phyloP scores from a whole-genome alignment of 2,888 invertebrate genomes.

The Papilio elwesi region DNA sequence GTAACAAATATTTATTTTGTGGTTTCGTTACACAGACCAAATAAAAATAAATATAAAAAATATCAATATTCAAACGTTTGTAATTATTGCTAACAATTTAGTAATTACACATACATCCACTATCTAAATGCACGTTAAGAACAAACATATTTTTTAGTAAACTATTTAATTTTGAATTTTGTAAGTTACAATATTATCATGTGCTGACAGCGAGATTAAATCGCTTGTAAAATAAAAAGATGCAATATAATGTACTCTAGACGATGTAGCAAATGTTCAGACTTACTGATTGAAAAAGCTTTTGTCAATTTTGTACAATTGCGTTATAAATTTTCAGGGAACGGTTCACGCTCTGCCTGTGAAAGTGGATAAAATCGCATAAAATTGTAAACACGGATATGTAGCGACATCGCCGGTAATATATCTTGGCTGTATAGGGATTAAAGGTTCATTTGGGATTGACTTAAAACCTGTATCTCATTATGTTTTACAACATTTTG shows the following conservation, averaged over 20 bases:
- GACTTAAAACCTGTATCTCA: neutral
- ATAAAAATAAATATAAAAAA: too few relatives aligned
- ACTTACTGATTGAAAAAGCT: neutral
- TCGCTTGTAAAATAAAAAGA: neutral
- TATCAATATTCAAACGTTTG: too few relatives aligned
- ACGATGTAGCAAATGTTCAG: neutral
- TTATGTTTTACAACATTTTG: neutral
- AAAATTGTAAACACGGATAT: neutral
- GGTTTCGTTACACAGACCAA: too few relatives aligned
- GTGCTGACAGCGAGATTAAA: too few relatives aligned
- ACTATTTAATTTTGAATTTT: too few relatives aligned
- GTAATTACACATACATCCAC: too few relatives aligned
- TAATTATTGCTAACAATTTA: too few relatives aligned
- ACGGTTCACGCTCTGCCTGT: neutral
- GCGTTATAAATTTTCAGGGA: neutral
- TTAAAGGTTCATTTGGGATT: neutral
- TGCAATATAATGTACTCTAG: neutral
- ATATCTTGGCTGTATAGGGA: neutral
- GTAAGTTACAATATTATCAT: too few relatives aligned
- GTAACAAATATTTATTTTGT: too few relatives aligned
- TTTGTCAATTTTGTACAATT: constrained; percentile 12
- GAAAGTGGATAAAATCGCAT: neutral
- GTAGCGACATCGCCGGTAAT: neutral
- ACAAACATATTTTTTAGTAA: too few relatives aligned
- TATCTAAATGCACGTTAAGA: too few relatives aligned